A percentile compares a stretch with the other conserved stretches of the same genome.
Evolutionary conservation across 1,140 invertebrate species (phyloP).

Genomic region (Ips typographus): DNA sequence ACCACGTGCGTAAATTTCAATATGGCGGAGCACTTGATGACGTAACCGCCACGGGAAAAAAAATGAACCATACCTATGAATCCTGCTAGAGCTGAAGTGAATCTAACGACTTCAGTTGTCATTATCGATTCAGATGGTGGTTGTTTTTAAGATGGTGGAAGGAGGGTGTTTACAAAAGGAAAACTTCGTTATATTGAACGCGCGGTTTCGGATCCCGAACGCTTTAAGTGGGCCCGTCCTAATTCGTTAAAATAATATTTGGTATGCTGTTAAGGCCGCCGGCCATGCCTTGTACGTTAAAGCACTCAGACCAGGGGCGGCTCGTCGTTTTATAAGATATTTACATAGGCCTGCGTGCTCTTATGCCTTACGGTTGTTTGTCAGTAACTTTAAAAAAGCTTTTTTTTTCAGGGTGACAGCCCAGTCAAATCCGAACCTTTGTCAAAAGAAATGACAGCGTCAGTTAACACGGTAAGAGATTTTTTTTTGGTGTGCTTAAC

Average conservation of each 20-base stretch:
- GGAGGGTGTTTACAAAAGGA: constrained; percentile 26
- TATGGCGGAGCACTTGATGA: too few relatives aligned
- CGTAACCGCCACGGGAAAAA: too few relatives aligned
- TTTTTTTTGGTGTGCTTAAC: not conserved
- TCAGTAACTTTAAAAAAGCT: not conserved
- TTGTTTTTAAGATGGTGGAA: not conserved
- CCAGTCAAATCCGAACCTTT: constrained; percentile 48
- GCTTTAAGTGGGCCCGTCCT: constrained; percentile 34
- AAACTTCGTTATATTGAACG: constrained; percentile 24
- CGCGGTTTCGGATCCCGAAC: constrained; percentile 6
- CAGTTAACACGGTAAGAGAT: constrained; percentile 48
- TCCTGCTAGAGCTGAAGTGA: too few relatives aligned
- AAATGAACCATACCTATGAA: too few relatives aligned
- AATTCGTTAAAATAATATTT: constrained; percentile 39
- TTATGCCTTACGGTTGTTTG: too few relatives aligned
- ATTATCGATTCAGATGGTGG: too few relatives aligned
- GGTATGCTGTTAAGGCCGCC: constrained; percentile 32
- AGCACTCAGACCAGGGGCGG: constrained; percentile 20
- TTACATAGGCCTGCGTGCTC: not conserved
- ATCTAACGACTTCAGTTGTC: too few relatives aligned
- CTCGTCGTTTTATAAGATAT: constrained; percentile 16
- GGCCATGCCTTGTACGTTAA: constrained; percentile 18
- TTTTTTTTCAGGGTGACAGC: constrained; percentile 48
- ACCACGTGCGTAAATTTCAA: too few relatives aligned
- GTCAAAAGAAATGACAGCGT: constrained; percentile 49